phyloP scores from a whole-genome alignment of 2,797 vertebrate species.

The Odontamblyopus rebecca region DNA sequence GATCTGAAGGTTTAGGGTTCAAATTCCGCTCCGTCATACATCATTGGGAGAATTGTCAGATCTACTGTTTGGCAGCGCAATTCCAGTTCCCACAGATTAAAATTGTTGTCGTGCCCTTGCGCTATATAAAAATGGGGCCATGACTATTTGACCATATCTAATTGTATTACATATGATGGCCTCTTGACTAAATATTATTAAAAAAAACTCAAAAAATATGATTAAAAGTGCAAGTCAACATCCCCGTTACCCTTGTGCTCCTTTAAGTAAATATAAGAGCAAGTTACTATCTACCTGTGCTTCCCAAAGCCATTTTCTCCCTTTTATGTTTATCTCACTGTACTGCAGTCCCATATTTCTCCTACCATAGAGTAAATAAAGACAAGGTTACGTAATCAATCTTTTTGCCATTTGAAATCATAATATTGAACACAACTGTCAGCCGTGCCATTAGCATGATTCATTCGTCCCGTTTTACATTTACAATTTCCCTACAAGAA shows the following conservation, averaged over 20 bases:
- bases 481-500: conserved; percentile 83
- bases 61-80: too few species aligned
- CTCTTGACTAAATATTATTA: too few species aligned
- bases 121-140: too few species aligned
- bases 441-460: conserved; percentile 84
- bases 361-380: conserved; percentile 78
- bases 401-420: conserved; percentile 80
- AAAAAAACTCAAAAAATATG: too few species aligned
- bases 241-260: not conserved
- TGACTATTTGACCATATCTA: too few species aligned
- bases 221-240: not conserved
- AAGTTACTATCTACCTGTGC: not conserved
- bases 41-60: too few species aligned
- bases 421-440: conserved; percentile 85
- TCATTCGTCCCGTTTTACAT: conserved; percentile 83
- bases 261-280: not conserved
- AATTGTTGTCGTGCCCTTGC: too few species aligned
- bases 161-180: too few species aligned
- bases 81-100: too few species aligned
- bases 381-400: conserved; percentile 82
- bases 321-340: conserved; percentile 63
- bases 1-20: too few species aligned
- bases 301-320: conserved; percentile 45
- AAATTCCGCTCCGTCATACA: too few species aligned
- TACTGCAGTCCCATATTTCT: conserved; percentile 69